phyloP scores from a whole-genome alignment of 2,888 invertebrate species.

The Drosophila mimetica region DNA sequence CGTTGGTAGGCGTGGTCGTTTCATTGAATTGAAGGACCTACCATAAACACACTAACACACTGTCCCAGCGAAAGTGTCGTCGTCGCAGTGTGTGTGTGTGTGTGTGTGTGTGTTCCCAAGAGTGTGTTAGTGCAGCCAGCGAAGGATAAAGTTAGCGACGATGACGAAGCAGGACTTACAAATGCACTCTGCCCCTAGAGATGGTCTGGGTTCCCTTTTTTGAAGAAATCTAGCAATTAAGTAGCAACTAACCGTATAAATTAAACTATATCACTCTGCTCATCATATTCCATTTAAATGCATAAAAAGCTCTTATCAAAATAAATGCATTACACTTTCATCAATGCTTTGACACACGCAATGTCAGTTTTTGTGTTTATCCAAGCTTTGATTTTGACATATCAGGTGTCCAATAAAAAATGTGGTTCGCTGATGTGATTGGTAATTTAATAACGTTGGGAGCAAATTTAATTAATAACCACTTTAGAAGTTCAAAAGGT shows the following conservation, averaged over 20 bases:
- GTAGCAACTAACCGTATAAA: not conserved
- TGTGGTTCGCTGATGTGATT: not conserved
- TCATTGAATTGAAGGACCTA: constrained; percentile 56
- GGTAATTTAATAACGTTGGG: constrained; percentile 1
- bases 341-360: not conserved
- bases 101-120: constrained; percentile 1
- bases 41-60: constrained; percentile 76
- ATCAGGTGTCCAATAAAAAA: not conserved
- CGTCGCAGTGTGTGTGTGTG: constrained; percentile 12
- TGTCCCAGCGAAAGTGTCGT: constrained; percentile 73
- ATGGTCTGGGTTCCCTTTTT: constrained; percentile 2
- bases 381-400: constrained; percentile 2
- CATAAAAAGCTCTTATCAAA: not conserved
- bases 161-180: constrained; percentile 65
- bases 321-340: not conserved
- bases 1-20: constrained; percentile 15
- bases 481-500: not conserved
- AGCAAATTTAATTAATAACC: not conserved
- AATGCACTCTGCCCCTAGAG: constrained; percentile 73
- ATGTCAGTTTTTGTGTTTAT: not conserved
- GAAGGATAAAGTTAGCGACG: constrained; percentile 71
- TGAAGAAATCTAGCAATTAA: not conserved
- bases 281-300: not conserved
- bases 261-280: not conserved
- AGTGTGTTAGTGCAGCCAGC: constrained; percentile 46